Percentiles rank a stretch among this genome's conserved stretches.
Evolutionary conservation across 2,797 vertebrate genomes (phyloP).

Genomic region (Rhinatrema bivittatum): DNA sequence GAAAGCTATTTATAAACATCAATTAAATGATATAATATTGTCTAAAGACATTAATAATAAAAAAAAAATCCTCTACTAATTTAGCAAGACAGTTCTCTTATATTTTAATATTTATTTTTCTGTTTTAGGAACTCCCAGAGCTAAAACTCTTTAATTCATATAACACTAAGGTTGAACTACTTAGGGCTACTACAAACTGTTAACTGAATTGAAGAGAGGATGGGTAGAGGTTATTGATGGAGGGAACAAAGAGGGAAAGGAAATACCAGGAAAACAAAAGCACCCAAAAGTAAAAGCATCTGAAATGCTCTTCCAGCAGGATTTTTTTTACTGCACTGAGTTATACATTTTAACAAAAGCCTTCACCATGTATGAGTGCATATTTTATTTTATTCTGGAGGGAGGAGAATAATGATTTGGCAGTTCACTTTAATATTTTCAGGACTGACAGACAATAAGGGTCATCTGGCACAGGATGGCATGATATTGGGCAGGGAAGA

Average conservation of each 20-base stretch:
- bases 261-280: no score
- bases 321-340: no score
- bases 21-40: slow-evolving; percentile 47
- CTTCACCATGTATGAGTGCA: no score
- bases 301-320: no score
- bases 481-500: no score
- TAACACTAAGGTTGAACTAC: slow-evolving; percentile 11
- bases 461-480: no score
- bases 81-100: slow-evolving; percentile 19
- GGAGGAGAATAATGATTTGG: no score
- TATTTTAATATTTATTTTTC: slow-evolving; percentile 7
- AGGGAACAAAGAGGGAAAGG: neutral
- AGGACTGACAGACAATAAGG: no score
- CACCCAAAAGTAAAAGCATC: no score
- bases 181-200: slow-evolving; percentile 20
- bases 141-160: slow-evolving; percentile 3
- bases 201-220: neutral
- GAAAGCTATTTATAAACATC: slow-evolving; percentile 56
- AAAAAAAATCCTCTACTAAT: slow-evolving; percentile 40
- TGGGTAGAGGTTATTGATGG: neutral
- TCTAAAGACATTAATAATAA: slow-evolving; percentile 44
- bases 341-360: no score
- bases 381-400: no score
- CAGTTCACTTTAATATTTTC: no score
- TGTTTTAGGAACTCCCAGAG: slow-evolving; percentile 5